phyloP scores from a whole-genome alignment of 2,888 invertebrate species.

The Branchipolynoe longqiensis region DNA sequence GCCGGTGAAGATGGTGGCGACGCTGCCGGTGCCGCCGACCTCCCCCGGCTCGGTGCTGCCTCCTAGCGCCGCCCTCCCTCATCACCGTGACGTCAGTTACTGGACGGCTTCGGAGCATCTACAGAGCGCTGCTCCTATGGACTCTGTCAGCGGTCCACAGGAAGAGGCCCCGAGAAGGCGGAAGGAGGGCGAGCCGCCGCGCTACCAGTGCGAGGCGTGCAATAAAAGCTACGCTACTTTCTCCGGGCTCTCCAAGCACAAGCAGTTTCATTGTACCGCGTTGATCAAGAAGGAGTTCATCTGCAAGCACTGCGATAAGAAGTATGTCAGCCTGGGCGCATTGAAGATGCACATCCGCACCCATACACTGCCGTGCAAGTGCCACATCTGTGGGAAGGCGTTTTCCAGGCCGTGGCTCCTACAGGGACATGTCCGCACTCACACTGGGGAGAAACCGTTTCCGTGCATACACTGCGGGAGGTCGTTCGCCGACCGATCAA shows the following conservation, averaged over 20 bases:
- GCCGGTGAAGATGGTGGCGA: no score
- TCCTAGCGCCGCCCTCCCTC: neutral
- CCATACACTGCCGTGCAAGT: constrained; percentile 98
- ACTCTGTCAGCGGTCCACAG: neutral
- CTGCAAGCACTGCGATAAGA: constrained; percentile 98
- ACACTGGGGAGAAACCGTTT: constrained; percentile 99
- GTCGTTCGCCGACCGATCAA: constrained; percentile 97
- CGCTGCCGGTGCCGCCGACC: no score
- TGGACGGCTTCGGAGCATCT: neutral
- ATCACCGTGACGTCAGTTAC: neutral
- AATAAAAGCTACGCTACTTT: constrained; percentile 97
- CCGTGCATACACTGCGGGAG: constrained; percentile 96
- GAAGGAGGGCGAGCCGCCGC: constrained; percentile 36
- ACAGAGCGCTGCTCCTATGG: no score
- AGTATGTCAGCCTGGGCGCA: constrained; percentile 96
- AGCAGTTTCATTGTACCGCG: constrained; percentile 94
- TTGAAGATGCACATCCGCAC: constrained; percentile 99
- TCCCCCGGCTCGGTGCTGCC: constrained; percentile 5
- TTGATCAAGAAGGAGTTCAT: constrained; percentile 91
- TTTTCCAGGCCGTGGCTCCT: constrained; percentile 98
- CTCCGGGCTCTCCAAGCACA: constrained; percentile 96
- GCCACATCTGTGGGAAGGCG: constrained; percentile 96
- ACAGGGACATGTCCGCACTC: constrained; percentile 97
- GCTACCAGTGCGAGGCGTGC: constrained; percentile 89
- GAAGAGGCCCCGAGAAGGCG: neutral